These are phyloP conservation scores for Drosophila equinoxialis DNA, from an alignment of 1,140 invertebrate species.

Conservation along the genomic window DNA sequence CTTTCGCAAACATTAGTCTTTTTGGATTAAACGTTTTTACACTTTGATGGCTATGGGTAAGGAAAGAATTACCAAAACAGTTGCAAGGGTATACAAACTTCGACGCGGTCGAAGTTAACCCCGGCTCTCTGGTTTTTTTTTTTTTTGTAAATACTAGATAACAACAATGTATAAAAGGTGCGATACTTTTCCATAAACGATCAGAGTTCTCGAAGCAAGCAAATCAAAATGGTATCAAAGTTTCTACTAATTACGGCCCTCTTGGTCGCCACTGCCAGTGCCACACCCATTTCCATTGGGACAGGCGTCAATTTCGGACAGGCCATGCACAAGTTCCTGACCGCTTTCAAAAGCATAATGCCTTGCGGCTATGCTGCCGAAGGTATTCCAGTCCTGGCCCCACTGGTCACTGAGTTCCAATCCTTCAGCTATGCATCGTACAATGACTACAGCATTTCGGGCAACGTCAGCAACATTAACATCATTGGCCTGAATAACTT, in stretches of 20 bases:
- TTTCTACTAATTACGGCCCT: conserved; percentile 41
- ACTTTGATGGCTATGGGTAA: too few species aligned
- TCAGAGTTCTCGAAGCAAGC: conserved; percentile 26
- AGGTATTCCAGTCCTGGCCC: conserved; percentile 52
- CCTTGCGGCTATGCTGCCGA: conserved; percentile 58
- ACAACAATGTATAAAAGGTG: conserved; percentile 25
- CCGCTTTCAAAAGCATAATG: conserved; percentile 56
- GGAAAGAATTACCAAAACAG: too few species aligned
- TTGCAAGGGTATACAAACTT: too few species aligned
- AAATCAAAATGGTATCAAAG: conserved; percentile 42
- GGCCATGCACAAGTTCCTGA: conserved; percentile 41
- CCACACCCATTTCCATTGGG: conserved; percentile 30
- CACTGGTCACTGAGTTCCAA: conserved; percentile 30
- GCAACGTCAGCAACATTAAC: conserved; percentile 58
- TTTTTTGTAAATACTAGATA: conserved; percentile 23
- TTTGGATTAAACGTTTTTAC: too few species aligned
- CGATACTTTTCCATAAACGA: not conserved
- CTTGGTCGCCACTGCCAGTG: conserved; percentile 30
- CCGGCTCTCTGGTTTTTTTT: too few species aligned
- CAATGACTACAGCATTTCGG: conserved; percentile 32
- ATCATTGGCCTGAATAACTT: conserved; percentile 57
- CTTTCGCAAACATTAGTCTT: too few species aligned
- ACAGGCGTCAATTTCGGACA: conserved; percentile 27
- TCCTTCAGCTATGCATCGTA: conserved; percentile 22
- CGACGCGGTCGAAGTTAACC: too few species aligned